These are phyloP conservation scores for Halictus ligatus DNA, from an alignment of 2,888 invertebrate genomes.

Conservation along the genomic window DNA sequence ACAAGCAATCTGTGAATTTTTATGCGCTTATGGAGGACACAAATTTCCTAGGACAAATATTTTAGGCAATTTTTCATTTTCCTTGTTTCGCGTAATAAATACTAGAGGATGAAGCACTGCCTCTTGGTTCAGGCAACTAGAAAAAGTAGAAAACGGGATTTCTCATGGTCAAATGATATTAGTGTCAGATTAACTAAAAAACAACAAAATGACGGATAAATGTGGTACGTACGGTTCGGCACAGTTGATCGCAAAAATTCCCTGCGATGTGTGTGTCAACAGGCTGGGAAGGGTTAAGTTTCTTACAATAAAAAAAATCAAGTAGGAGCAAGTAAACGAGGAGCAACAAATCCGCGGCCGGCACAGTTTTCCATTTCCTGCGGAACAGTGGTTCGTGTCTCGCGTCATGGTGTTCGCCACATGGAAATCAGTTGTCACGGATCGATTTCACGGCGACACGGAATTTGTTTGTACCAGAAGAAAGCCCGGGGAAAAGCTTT, in stretches of 20 bases:
- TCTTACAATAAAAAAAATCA: background rate
- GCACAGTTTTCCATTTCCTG: constrained; percentile 17
- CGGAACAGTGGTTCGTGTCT: constrained; percentile 27
- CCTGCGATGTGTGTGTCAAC: background rate
- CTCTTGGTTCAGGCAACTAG: no score
- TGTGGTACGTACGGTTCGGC: no score
- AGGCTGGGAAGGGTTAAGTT: background rate
- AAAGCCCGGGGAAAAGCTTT: constrained; percentile 46
- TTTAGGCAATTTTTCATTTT: no score
- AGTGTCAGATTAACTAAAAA: no score
- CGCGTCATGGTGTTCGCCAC: constrained; percentile 29
- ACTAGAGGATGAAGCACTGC: no score
- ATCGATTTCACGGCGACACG: constrained; percentile 64
- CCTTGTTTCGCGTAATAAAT: no score
- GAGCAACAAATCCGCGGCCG: constrained; percentile 14
- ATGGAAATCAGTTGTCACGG: constrained; percentile 60
- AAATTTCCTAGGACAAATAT: no score
- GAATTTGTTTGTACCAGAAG: constrained; percentile 69
- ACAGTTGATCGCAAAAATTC: no score
- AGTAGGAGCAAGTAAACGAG: background rate
- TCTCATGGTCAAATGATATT: no score
- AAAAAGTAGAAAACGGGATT: no score
- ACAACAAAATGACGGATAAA: background rate
- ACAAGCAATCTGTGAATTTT: no score
- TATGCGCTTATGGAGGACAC: no score